Evolutionary conservation across 2,888 invertebrate species (phyloP).

Genomic region (Drosophila paracracens): DNA sequence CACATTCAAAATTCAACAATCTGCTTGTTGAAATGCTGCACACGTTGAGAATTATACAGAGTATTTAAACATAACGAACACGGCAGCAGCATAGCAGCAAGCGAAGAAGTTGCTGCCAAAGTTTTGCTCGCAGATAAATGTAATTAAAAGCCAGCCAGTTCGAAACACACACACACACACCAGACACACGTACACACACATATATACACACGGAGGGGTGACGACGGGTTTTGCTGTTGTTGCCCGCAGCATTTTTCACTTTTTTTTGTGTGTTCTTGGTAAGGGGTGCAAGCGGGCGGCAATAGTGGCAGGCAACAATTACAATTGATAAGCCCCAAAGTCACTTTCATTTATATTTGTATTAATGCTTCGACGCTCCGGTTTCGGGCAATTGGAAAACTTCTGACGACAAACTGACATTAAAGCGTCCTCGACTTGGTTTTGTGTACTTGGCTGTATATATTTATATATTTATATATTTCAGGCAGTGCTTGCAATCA

Average conservation of each 20-base stretch:
- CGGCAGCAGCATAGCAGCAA: constrained; percentile 23
- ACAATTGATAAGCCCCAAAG: constrained; percentile 80
- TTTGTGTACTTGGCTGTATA: background rate
- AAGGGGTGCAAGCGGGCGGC: background rate
- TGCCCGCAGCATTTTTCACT: constrained; percentile 67
- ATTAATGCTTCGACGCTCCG: constrained; percentile 23
- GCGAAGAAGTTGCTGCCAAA: constrained; percentile 54
- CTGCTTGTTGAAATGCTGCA: background rate
- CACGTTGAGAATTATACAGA: constrained; percentile 15
- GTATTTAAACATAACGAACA: constrained; percentile 48
- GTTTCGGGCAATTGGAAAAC: constrained; percentile 64
- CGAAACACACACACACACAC: constrained; percentile 27
- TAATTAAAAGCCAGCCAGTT: constrained; percentile 66
- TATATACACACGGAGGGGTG: constrained; percentile 16
- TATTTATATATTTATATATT: background rate
- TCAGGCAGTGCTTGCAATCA: background rate
- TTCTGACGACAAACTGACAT: constrained; percentile 48
- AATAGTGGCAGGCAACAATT: constrained; percentile 56
- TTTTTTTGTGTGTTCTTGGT: background rate
- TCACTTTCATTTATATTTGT: constrained; percentile 70
- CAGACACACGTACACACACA: constrained; percentile 17
- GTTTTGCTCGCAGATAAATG: constrained; percentile 71
- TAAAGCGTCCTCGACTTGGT: constrained; percentile 16
- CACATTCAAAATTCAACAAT: background rate
- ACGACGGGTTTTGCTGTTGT: constrained; percentile 58